phyloP scores from a whole-genome alignment of 2,113 vertebrate genomes.

The Calyptommatus sinebrachiatus region DNA sequence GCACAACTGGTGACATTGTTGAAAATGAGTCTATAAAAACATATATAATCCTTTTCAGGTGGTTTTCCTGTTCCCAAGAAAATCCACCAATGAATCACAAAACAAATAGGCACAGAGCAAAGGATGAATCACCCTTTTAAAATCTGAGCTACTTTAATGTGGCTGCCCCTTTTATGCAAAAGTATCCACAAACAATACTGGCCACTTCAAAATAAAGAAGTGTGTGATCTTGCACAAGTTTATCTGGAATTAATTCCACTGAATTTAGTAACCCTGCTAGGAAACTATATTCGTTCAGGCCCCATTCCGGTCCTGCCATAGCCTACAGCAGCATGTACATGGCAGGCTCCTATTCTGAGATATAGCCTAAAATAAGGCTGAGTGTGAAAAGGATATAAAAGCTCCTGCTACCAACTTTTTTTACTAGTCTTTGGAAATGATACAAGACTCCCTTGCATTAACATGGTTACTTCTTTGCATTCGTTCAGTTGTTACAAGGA shows the following conservation, averaged over 20 bases:
- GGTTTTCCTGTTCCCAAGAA: not conserved
- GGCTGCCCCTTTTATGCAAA: not conserved
- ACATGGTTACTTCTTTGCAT: no score
- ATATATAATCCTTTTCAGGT: not conserved
- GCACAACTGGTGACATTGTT: not conserved
- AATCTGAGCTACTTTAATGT: not conserved
- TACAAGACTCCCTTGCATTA: no score
- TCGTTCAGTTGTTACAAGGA: no score
- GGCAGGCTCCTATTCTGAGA: no score
- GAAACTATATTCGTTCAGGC: not conserved
- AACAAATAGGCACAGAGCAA: not conserved
- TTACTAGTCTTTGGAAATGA: no score
- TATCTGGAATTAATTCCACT: not conserved
- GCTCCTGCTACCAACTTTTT: no score
- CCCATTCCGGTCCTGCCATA: no score
- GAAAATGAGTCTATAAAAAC: not conserved
- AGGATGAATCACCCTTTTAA: not conserved
- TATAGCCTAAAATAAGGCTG: no score
- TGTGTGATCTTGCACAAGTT: no score
- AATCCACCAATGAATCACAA: not conserved
- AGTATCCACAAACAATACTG: not conserved
- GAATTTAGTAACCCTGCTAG: not conserved
- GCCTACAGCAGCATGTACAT: no score
- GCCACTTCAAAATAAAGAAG: not conserved
- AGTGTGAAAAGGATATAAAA: no score